phyloP scores from a whole-genome alignment of 2,113 vertebrate genomes.

The Barbus barbus region DNA sequence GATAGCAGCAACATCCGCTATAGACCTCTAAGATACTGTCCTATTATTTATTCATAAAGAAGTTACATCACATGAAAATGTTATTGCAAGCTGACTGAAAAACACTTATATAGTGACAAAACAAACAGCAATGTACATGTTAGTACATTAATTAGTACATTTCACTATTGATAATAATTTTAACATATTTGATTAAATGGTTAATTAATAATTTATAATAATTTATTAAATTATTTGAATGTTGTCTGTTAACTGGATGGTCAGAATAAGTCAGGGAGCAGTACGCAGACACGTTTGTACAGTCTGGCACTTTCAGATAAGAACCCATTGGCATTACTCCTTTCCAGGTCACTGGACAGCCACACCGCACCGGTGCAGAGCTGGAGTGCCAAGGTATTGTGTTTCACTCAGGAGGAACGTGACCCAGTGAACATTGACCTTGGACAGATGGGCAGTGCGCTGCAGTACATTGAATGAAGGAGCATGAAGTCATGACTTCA shows the following conservation, averaged over 20 bases:
- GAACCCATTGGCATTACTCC: slow-evolving; percentile 27
- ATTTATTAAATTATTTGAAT: neutral
- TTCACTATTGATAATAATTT: too few species aligned
- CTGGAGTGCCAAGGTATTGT: slow-evolving; percentile 26
- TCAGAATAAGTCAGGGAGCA: neutral
- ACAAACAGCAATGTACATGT: too few species aligned
- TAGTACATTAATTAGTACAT: too few species aligned
- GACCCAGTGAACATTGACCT: slow-evolving; percentile 1
- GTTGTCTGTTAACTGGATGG: neutral
- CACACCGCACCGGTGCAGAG: neutral
- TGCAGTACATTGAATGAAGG: neutral
- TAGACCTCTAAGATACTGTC: neutral
- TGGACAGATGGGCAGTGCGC: neutral
- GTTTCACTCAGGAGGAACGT: slow-evolving; percentile 19
- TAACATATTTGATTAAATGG: too few species aligned
- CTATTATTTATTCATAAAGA: neutral
- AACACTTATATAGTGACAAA: neutral
- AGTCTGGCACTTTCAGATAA: slow-evolving; percentile 33
- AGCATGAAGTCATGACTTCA: neutral
- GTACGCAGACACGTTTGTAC: neutral
- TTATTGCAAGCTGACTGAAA: neutral
- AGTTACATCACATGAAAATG: too few species aligned
- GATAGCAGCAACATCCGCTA: neutral
- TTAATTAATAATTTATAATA: too few species aligned
- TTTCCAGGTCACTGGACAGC: slow-evolving; percentile 36